Evolutionary conservation across 1,140 invertebrate genomes (phyloP).

Genomic region (Drosophila simulans): DNA sequence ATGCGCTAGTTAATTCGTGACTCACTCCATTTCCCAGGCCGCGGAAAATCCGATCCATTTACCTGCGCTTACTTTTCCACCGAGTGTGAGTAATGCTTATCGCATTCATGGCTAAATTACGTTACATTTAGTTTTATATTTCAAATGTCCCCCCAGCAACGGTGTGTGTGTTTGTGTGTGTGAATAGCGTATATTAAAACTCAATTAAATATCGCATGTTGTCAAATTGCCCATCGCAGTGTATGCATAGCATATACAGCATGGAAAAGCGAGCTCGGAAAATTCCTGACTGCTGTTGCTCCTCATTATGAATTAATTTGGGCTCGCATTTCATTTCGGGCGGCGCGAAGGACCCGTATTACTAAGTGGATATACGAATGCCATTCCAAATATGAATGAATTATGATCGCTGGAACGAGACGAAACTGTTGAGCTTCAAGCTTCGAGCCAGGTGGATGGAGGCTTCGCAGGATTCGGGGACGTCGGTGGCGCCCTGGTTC

Average conservation of each 20-base stretch:
- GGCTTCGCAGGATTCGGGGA: background rate
- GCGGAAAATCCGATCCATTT: conserved; percentile 41
- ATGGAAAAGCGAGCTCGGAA: conserved; percentile 3
- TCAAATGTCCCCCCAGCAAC: conserved; percentile 11
- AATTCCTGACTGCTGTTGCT: conserved; percentile 20
- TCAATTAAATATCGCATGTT: conserved; percentile 79
- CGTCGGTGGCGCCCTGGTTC: background rate
- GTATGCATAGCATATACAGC: conserved; percentile 34
- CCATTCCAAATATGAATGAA: conserved; percentile 70
- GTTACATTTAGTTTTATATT: conserved; percentile 50
- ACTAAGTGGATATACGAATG: conserved; percentile 71
- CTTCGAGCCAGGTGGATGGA: background rate
- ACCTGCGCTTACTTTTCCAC: conserved; percentile 15
- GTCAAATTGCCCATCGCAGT: conserved; percentile 49
- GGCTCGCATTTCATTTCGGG: conserved; percentile 57
- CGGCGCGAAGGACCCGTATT: conserved; percentile 13
- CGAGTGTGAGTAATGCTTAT: conserved; percentile 39
- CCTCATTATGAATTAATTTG: conserved; percentile 78
- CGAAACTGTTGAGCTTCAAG: conserved; percentile 52
- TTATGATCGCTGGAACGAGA: conserved; percentile 60
- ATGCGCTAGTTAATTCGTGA: conserved; percentile 15
- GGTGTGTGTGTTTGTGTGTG: background rate
- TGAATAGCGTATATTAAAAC: conserved; percentile 59
- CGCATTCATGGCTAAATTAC: conserved; percentile 53
- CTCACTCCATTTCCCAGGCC: conserved; percentile 10